phyloP scores from a whole-genome alignment of 2,888 invertebrate species.

The Entomobrya proxima region DNA sequence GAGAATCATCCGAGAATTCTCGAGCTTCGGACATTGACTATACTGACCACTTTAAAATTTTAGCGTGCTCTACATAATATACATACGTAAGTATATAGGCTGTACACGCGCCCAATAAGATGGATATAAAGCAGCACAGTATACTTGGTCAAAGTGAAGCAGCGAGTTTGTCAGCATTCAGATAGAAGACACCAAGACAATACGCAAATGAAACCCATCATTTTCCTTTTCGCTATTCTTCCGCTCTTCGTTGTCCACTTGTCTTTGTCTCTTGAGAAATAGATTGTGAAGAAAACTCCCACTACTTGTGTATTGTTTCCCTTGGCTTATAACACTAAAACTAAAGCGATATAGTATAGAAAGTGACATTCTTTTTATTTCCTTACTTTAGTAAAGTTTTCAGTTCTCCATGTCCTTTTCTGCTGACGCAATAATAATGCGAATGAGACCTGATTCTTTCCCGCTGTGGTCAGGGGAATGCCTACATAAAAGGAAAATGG shows the following conservation, averaged over 20 bases:
- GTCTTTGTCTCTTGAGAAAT: constrained; percentile 53
- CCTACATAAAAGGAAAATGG: background rate
- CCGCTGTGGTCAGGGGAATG: background rate
- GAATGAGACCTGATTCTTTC: background rate
- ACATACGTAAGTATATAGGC: constrained; percentile 31
- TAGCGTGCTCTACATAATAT: constrained; percentile 56
- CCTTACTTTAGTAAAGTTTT: background rate
- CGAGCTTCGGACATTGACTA: constrained; percentile 68
- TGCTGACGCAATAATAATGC: background rate
- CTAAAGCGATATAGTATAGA: background rate
- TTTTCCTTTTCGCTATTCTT: constrained; percentile 32
- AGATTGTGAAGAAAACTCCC: constrained; percentile 38
- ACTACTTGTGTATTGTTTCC: background rate
- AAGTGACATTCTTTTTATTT: background rate
- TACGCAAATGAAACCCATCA: constrained; percentile 59
- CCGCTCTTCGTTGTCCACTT: constrained; percentile 28
- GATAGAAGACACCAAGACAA: constrained; percentile 31
- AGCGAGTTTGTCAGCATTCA: background rate
- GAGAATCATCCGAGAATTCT: constrained; percentile 69
- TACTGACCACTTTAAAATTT: constrained; percentile 67
- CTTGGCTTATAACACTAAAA: background rate
- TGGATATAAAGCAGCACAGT: background rate
- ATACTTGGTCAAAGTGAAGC: background rate
- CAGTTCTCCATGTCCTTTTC: background rate
- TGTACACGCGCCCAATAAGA: constrained; percentile 13